A percentile compares a stretch with the other conserved stretches of the same genome.
Conservation (phyloP, 2,888 invertebrate genomes). For the Argyresthia albistria region DNA sequence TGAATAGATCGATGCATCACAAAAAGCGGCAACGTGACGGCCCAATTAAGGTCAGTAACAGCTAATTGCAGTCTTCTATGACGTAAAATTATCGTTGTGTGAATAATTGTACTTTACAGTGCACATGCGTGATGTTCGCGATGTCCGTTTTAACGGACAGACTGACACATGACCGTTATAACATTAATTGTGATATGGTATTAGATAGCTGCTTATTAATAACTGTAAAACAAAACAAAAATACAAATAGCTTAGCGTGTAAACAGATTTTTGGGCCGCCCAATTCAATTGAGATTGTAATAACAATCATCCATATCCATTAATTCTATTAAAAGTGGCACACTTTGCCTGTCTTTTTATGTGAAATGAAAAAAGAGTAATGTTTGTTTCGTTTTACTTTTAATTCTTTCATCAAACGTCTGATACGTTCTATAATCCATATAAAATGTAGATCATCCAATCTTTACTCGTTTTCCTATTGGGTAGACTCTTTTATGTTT, state of each 20-base stretch:
- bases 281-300: not conserved
- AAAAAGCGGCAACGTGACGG: slow-evolving; percentile 18
- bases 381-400: not conserved
- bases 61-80: slow-evolving; percentile 4
- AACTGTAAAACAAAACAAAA: not conserved
- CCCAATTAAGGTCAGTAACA: slow-evolving; percentile 26
- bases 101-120: slow-evolving; percentile 32
- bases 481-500: too few species aligned
- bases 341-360: not conserved
- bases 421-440: too few species aligned
- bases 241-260: not conserved
- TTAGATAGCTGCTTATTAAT: slow-evolving; percentile 20
- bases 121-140: slow-evolving; percentile 33
- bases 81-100: slow-evolving; percentile 34
- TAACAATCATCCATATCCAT: not conserved
- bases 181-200: slow-evolving; percentile 23
- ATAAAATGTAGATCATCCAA: too few species aligned
- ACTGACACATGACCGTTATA: slow-evolving; percentile 43
- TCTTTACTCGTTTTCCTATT: too few species aligned
- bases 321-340: not conserved
- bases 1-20: not conserved
- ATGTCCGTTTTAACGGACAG: slow-evolving; percentile 41
- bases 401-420: too few species aligned
- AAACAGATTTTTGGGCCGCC: not conserved
- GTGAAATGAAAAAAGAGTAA: not conserved